Evolutionary conservation across 2,113 vertebrate genomes (phyloP), one percentile per base, ranked within the genome.

Genomic region (Toxotes jaculatrix): DNA sequence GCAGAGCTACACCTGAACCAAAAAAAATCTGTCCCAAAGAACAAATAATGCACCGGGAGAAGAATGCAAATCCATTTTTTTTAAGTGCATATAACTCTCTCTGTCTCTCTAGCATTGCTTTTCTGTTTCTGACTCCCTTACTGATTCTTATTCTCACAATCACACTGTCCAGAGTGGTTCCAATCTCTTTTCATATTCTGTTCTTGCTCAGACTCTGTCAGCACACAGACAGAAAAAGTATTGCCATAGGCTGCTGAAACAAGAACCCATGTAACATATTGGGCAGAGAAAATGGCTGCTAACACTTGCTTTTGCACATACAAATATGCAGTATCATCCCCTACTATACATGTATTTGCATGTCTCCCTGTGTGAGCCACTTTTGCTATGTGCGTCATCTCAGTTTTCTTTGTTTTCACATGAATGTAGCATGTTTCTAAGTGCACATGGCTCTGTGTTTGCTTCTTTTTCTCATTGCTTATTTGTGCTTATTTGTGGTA

Each of bases 181-280:
- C 87, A 87, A 47, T 82, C 56, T 86, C 51, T 62, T 45, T 80
- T 79, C 56, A 73, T 84, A 64, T 83, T 81, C 59, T 64, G 14
- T 34, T 79, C 74, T 73, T 69, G 17, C 21, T 60, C 23, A 16
- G 32, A 64, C 75, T 84, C 64, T 77, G 77, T 79, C 75, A 77
- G 64, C 61, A 36, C 19, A 45, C 14, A 38, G 64, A 77, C 1
- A 75, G 68, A 47, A 32, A 61, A 76, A 27, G 45, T 55, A 62
- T 49, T 4, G 60, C 71, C 73, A 79, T 36, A 65, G 75, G 56
- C 71, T 42, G n/a, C 62, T 43, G 19, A 60, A 57, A 21, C 51
- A 79, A 32, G n/a, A 82, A 45, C 57, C 14, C 11, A 49, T 68
- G 40, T 49, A 70, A 67, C 23, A 16, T 61, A 47, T 8, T 61